These are phyloP conservation scores for Parazoanthus darwini DNA, from an alignment of 92 coral and sea anemone species.

Conservation along the genomic window DNA sequence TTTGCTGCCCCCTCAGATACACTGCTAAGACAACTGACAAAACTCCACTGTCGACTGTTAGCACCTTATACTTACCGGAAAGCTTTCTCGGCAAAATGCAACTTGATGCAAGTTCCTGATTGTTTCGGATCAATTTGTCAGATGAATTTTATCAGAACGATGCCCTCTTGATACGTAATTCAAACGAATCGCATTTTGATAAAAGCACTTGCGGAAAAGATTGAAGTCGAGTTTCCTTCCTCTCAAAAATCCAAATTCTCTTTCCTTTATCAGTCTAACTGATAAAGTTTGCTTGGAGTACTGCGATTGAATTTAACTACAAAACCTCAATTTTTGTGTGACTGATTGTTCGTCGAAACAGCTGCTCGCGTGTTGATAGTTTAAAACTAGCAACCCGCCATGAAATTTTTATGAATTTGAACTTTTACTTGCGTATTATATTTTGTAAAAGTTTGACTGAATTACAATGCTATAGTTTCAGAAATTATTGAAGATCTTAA, in stretches of 20 bases:
- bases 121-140: neutral
- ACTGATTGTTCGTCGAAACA: neutral
- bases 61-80: neutral
- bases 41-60: neutral
- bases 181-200: constrained; percentile 33
- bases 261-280: neutral
- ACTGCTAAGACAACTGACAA: neutral
- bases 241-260: neutral
- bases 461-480: neutral
- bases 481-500: no score
- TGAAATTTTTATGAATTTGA: constrained; percentile 25
- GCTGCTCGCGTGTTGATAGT: constrained; percentile 7
- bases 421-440: neutral
- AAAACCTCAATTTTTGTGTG: neutral
- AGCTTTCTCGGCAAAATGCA: neutral
- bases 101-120: neutral
- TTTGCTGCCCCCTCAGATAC: neutral
- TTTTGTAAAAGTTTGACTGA: neutral
- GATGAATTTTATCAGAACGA: neutral
- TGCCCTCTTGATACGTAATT: neutral
- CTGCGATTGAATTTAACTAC: neutral
- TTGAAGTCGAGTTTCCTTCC: neutral
- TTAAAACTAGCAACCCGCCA: neutral
- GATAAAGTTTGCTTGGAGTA: neutral
- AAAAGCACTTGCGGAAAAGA: constrained; percentile 9